Conservation (phyloP, 2,888 invertebrate species). For the Leucoptera coffeella region DNA sequence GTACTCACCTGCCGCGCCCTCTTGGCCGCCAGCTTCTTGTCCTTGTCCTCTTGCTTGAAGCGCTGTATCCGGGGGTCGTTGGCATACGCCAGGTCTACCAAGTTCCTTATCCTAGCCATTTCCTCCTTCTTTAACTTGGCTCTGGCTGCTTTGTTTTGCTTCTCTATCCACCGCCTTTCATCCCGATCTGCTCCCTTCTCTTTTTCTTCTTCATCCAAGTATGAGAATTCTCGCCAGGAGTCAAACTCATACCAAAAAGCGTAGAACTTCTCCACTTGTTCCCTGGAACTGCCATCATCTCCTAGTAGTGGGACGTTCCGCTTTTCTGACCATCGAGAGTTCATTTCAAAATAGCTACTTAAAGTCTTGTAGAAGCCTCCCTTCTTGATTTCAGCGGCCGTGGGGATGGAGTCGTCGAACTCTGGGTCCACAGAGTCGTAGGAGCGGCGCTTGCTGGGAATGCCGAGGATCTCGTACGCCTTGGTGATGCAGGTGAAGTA, state of each 20-base stretch:
- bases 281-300: slow-evolving; percentile 67
- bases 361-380: slow-evolving; percentile 62
- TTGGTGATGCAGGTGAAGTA: slow-evolving; percentile 98
- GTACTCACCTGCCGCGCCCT: slow-evolving; percentile 65
- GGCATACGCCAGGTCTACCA: slow-evolving; percentile 92
- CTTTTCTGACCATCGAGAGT: slow-evolving; percentile 88
- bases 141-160: slow-evolving; percentile 90
- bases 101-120: slow-evolving; percentile 80
- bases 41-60: slow-evolving; percentile 92
- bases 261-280: slow-evolving; percentile 89
- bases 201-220: slow-evolving; percentile 97
- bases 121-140: slow-evolving; percentile 96
- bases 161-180: slow-evolving; percentile 96
- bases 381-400: slow-evolving; percentile 66
- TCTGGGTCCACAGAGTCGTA: slow-evolving; percentile 96
- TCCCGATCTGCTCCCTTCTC: slow-evolving; percentile 95
- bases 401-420: slow-evolving; percentile 85
- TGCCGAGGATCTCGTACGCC: slow-evolving; percentile 88
- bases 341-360: slow-evolving; percentile 64
- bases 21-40: slow-evolving; percentile 82
- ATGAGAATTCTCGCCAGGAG: slow-evolving; percentile 98
- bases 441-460: slow-evolving; percentile 72
- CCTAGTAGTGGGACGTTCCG: slow-evolving; percentile 80
- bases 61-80: slow-evolving; percentile 89
- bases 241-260: slow-evolving; percentile 98